Percentiles rank a stretch among this genome's conserved stretches.
Evolutionary conservation across 1,140 invertebrate genomes (phyloP).

Genomic region (Lordiphosa clarofinis): DNA sequence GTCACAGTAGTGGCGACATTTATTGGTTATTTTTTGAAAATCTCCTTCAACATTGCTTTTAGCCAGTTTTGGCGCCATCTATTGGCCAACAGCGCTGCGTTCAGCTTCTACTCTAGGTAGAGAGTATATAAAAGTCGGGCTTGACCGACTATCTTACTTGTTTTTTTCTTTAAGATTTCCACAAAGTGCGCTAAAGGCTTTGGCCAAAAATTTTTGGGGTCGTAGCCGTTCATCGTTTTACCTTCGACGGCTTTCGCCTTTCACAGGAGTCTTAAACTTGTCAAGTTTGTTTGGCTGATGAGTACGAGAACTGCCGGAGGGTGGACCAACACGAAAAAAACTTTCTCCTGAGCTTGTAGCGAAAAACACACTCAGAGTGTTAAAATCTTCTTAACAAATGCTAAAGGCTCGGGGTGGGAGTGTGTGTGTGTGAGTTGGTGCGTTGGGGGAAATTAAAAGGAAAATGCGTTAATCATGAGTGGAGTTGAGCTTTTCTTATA

Average conservation of each 20-base stretch:
- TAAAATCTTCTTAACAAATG: slow-evolving; percentile 72
- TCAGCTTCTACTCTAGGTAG: too few species aligned
- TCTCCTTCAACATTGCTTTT: too few species aligned
- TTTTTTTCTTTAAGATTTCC: too few species aligned
- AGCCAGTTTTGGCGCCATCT: too few species aligned
- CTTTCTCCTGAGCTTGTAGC: slow-evolving; percentile 57
- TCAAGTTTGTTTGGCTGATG: slow-evolving; percentile 30
- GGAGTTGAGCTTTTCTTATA: slow-evolving; percentile 44
- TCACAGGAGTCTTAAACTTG: slow-evolving; percentile 14
- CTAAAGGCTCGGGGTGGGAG: slow-evolving; percentile 15
- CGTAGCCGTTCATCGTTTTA: slow-evolving; percentile 7
- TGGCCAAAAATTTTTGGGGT: slow-evolving; percentile 23
- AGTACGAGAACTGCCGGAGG: slow-evolving; percentile 35
- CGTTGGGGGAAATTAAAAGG: slow-evolving; percentile 65
- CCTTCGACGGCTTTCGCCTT: slow-evolving; percentile 32
- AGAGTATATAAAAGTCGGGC: too few species aligned
- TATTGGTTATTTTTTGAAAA: too few species aligned
- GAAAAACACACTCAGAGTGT: slow-evolving; percentile 65
- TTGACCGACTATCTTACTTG: too few species aligned
- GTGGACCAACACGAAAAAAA: slow-evolving; percentile 28
- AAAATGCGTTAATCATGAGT: slow-evolving; percentile 72
- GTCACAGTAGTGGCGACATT: too few species aligned
- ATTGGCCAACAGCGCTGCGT: too few species aligned
- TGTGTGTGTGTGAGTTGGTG: slow-evolving; percentile 20
- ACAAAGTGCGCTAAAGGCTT: slow-evolving; percentile 23